Evolutionary conservation across 2,113 vertebrate genomes (phyloP).

Genomic region (Benthochromis sp.): DNA sequence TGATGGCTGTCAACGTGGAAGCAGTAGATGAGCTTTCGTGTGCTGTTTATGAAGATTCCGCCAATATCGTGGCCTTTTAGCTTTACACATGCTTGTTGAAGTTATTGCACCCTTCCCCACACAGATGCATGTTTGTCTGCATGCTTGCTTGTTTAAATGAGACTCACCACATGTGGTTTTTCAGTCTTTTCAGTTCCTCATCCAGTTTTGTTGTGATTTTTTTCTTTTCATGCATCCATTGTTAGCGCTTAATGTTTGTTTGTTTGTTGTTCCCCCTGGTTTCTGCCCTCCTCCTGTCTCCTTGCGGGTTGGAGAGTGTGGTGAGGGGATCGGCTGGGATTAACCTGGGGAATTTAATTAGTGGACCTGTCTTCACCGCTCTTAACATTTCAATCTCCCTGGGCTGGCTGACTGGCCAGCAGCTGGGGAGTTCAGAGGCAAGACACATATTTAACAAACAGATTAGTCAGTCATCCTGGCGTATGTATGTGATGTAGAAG

Average conservation of each 20-base stretch:
- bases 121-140: neutral
- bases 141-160: neutral
- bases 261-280: slow-evolving; percentile 1
- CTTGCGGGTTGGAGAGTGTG: slow-evolving; percentile 60
- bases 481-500: neutral
- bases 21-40: neutral
- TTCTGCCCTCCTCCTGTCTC: neutral
- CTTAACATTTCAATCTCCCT: slow-evolving; percentile 85
- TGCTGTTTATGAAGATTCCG: neutral
- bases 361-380: slow-evolving; percentile 82
- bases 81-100: neutral
- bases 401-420: slow-evolving; percentile 41
- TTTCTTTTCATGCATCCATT: neutral
- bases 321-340: slow-evolving; percentile 79
- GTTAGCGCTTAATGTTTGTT: slow-evolving; percentile 48
- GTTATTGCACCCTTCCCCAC: neutral
- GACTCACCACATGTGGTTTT: neutral
- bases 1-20: neutral
- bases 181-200: neutral
- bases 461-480: slow-evolving; percentile 46
- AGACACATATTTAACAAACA: slow-evolving; percentile 59
- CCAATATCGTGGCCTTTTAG: neutral
- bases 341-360: slow-evolving; percentile 97
- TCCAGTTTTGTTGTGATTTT: neutral
- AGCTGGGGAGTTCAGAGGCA: slow-evolving; percentile 32